phyloP scores from a whole-genome alignment of 2,888 invertebrate genomes.

The Tenthredo mesomela region DNA sequence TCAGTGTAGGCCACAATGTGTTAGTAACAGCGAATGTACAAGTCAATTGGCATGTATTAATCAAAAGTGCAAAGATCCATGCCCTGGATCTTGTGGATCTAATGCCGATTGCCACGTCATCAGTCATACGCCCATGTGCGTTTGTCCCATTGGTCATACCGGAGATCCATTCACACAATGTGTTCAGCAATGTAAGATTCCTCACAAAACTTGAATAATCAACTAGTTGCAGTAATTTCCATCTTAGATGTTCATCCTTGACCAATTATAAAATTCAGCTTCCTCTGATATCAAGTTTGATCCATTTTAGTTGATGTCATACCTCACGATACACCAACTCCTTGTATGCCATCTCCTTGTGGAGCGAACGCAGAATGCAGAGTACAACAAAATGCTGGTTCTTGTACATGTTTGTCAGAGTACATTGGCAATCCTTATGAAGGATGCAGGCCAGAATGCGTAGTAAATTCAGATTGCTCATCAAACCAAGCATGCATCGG shows the following conservation, averaged over 20 bases:
- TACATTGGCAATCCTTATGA: conserved; percentile 87
- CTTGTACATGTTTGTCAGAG: conserved; percentile 87
- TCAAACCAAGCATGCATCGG: conserved; percentile 87
- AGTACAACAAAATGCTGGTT: conserved; percentile 84
- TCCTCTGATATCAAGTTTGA: not conserved
- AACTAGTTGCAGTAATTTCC: not conserved
- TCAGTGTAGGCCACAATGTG: conserved; percentile 89
- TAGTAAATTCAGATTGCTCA: conserved; percentile 88
- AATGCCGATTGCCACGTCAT: conserved; percentile 81
- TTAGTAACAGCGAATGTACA: conserved; percentile 87
- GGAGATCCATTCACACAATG: conserved; percentile 89
- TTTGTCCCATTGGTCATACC: conserved; percentile 82
- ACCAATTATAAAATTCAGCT: not conserved
- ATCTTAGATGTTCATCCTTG: not conserved
- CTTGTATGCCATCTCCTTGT: conserved; percentile 87
- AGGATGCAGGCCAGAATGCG: conserved; percentile 89
- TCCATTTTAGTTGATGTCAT: conserved; percentile 50
- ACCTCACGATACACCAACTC: conserved; percentile 75
- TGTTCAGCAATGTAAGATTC: conserved; percentile 69
- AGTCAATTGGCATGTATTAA: conserved; percentile 86
- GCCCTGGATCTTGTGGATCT: conserved; percentile 85
- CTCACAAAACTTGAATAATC: not conserved
- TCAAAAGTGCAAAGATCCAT: conserved; percentile 89
- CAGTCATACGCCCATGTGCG: conserved; percentile 78
- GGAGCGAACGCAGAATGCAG: conserved; percentile 88